These are phyloP conservation scores for Melanaphis sacchari DNA, from an alignment of 1,140 invertebrate genomes.

Conservation along the genomic window DNA sequence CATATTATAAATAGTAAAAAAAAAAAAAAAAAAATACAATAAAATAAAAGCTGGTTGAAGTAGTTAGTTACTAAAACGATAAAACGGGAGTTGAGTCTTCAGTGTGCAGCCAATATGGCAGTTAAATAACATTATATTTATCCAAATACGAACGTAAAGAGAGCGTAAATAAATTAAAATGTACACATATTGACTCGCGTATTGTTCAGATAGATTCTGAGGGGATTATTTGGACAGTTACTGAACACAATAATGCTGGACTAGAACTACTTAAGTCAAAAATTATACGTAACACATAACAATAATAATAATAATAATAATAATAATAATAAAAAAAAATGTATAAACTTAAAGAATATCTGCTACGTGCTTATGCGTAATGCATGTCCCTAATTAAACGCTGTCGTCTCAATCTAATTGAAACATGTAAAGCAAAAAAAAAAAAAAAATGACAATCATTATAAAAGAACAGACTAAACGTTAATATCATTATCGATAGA, in stretches of 20 bases:
- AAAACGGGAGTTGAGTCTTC: not conserved
- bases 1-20: not conserved
- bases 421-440: not conserved
- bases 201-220: not conserved
- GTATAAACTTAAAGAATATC: not conserved
- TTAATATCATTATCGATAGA: not conserved
- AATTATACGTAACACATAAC: conserved; percentile 14
- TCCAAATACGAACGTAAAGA: not conserved
- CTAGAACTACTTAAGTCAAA: conserved; percentile 26
- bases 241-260: conserved; percentile 33
- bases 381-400: not conserved
- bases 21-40: conserved; percentile 18
- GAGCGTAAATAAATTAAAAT: conserved; percentile 26
- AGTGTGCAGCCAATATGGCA: not conserved
- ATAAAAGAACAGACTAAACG: conserved; percentile 20
- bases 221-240: not conserved
- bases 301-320: too few species aligned
- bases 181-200: not conserved
- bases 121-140: not conserved
- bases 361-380: conserved; percentile 4
- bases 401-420: not conserved
- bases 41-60: conserved; percentile 3
- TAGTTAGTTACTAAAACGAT: not conserved
- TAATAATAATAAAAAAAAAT: conserved; percentile 36
- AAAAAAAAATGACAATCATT: not conserved